Evolutionary conservation across 2,797 vertebrate species (phyloP).

Genomic region (Echiichthys vipera): DNA sequence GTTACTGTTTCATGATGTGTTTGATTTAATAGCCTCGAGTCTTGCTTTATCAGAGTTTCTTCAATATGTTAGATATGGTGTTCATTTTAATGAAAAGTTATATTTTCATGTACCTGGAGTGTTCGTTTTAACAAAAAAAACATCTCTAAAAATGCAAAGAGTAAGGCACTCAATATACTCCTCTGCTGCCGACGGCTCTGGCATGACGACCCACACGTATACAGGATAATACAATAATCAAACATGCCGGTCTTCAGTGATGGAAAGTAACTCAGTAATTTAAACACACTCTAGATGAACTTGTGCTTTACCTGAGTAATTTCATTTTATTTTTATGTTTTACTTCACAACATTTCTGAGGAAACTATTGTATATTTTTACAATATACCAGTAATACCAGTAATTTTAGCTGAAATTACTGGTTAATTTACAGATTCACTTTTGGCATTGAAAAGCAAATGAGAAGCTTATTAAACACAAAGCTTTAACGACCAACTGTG

Average conservation of each 20-base stretch:
- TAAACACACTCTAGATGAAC: background rate
- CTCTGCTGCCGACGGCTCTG: slow-evolving; percentile 46
- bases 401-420: background rate
- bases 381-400: no score
- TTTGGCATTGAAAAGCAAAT: background rate
- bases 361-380: background rate
- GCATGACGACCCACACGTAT: slow-evolving; percentile 20
- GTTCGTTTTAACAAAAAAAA: no score
- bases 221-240: slow-evolving; percentile 9
- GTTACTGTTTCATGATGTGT: background rate
- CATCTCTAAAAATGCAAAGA: slow-evolving; percentile 51
- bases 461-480: background rate
- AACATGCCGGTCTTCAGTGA: background rate
- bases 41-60: background rate
- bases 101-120: slow-evolving; percentile 72
- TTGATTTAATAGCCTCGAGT: background rate
- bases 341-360: background rate
- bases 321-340: background rate
- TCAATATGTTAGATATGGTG: no score
- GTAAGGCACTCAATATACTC: slow-evolving; percentile 69
- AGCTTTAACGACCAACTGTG: accelerated
- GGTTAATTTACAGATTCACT: background rate
- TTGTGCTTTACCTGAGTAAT: background rate
- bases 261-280: background rate
- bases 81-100: no score